Evolutionary conservation across 2,797 vertebrate genomes (phyloP), one percentile per base, ranked within the genome.

Genomic region (Anableps anableps): DNA sequence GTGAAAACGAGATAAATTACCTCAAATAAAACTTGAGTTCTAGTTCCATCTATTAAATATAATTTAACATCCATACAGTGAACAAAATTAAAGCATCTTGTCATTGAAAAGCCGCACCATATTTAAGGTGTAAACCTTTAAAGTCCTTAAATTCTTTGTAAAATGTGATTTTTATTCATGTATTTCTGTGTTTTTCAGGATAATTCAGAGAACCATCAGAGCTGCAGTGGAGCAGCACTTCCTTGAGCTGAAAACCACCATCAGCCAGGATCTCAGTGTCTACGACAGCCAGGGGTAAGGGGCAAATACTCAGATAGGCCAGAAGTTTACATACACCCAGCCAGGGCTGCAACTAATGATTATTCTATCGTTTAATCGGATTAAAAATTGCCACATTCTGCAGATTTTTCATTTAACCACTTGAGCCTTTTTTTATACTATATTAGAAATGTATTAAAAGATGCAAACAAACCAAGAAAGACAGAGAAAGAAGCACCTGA

Each of bases 221-320:
- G 97, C 97, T 89, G 97, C 97, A 79, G 97, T 98, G 89, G 97
- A 98, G 92, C 97, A 99, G 88, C 97, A 98, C 89, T 96, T 99
- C 89, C 96, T 97, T 9, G 97, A 98, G 83, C 94, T 98, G 88
- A 97, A 98, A 94, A 97, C 96, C 92, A 97, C 96, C 93, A 97
- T 98, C 89, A 95, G 97, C 93, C 96, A 97, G 0, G 96, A 97
- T 91, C 94, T 97, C 83, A 87, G 91, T 86, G 94, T 85, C 87
- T 96, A 94, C 60, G 93, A 94, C 80, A 91, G 74, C 91, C 92
- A 91, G 43, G 88, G 90, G 90, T 94, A 88, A 93, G 93, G 83
- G n/a, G 5, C 14, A 64, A 45, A 6, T 11, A 16, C 45, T 10
- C 14, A 2, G 0, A 5, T 14, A 29, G 5, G 13, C 4, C 3